These are phyloP conservation scores for Bembecia ichneumoniformis DNA, from an alignment of 2,888 invertebrate species.

Conservation along the genomic window DNA sequence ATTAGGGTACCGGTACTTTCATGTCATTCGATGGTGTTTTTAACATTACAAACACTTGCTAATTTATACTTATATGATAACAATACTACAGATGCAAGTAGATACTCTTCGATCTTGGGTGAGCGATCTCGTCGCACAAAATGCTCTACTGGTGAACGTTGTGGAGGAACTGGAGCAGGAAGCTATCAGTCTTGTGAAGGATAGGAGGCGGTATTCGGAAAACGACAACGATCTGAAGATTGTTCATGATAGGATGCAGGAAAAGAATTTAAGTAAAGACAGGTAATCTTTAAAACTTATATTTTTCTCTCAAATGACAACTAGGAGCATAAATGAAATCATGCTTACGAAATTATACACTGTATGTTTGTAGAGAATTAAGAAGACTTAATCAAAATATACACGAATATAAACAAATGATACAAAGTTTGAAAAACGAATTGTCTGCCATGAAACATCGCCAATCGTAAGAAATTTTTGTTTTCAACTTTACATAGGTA, in stretches of 20 bases:
- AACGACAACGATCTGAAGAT: slow-evolving; percentile 27
- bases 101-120: slow-evolving; percentile 77
- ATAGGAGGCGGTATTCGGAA: slow-evolving; percentile 38
- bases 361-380: slow-evolving; percentile 39
- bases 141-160: slow-evolving; percentile 75
- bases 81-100: slow-evolving; percentile 56
- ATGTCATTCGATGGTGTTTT: not conserved
- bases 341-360: not conserved
- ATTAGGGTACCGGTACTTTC: not conserved
- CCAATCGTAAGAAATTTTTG: slow-evolving; percentile 23
- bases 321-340: no score
- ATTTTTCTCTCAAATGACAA: no score
- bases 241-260: slow-evolving; percentile 38
- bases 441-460: slow-evolving; percentile 25
- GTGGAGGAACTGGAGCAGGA: slow-evolving; percentile 79
- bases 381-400: slow-evolving; percentile 40
- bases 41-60: not conserved
- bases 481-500: not conserved
- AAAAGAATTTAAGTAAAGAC: slow-evolving; percentile 43
- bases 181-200: slow-evolving; percentile 70
- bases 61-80: not conserved
- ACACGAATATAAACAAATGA: slow-evolving; percentile 41
- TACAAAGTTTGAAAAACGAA: slow-evolving; percentile 35
- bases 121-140: slow-evolving; percentile 77
- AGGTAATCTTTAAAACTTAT: slow-evolving; percentile 23